These are phyloP conservation scores for Butorides virescens DNA, from an alignment of 2,113 vertebrate species.

Conservation along the genomic window DNA sequence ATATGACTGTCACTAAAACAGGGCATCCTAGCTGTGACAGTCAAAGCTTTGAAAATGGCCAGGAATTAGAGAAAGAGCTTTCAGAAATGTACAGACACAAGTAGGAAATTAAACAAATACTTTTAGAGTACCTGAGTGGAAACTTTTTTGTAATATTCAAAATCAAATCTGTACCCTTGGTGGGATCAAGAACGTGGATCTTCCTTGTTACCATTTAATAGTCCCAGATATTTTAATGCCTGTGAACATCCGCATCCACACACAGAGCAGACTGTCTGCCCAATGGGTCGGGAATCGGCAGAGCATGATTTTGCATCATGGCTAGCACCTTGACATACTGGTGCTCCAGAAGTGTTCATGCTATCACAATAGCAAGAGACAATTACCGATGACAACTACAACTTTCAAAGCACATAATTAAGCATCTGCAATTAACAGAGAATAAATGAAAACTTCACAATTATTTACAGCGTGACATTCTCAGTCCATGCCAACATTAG, in stretches of 20 bases:
- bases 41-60: background rate
- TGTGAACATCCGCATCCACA: background rate
- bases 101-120: background rate
- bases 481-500: background rate
- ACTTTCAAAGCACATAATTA: background rate
- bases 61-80: background rate
- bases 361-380: background rate
- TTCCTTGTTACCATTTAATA: background rate
- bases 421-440: background rate
- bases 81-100: background rate
- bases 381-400: background rate
- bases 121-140: background rate
- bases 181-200: background rate
- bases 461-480: background rate
- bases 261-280: background rate
- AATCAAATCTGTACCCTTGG: background rate
- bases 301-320: background rate
- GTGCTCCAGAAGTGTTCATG: background rate
- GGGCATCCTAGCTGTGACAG: background rate
- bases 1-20: background rate
- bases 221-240: background rate
- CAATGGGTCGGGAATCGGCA: background rate
- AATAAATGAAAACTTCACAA: background rate
- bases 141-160: background rate
- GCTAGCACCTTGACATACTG: background rate